Evolutionary conservation across 1,140 invertebrate species (phyloP).

Genomic region (Trichonephila clavipes): DNA sequence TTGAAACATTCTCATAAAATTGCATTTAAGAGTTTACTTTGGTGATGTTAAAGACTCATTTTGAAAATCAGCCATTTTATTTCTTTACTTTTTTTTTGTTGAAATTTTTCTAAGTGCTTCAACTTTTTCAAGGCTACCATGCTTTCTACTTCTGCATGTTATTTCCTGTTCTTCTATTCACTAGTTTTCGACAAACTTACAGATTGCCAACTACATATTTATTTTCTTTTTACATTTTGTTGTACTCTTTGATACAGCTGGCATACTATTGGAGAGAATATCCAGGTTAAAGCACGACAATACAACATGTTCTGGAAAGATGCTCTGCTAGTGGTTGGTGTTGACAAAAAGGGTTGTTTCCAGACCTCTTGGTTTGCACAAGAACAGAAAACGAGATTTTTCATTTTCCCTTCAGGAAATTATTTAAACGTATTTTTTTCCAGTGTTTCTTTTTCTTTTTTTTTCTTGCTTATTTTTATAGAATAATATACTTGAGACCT

Average conservation of each 20-base stretch:
- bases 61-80: background rate
- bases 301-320: background rate
- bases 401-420: background rate
- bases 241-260: background rate
- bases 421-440: background rate
- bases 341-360: slow-evolving; percentile 42
- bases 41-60: background rate
- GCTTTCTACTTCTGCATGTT: background rate
- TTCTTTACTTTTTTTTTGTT: background rate
- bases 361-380: background rate
- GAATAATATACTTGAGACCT: no score
- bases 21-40: background rate
- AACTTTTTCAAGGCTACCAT: background rate
- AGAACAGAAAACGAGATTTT: background rate
- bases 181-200: background rate
- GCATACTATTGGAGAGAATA: background rate
- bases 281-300: slow-evolving; percentile 31
- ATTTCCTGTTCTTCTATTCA: background rate
- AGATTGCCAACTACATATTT: background rate
- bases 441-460: background rate
- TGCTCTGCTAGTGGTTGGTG: background rate
- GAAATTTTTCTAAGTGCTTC: background rate
- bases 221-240: background rate
- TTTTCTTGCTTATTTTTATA: background rate
- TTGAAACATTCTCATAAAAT: background rate